phyloP scores from a whole-genome alignment of 2,113 vertebrate genomes.

The Tragelaphus buxtoni region DNA sequence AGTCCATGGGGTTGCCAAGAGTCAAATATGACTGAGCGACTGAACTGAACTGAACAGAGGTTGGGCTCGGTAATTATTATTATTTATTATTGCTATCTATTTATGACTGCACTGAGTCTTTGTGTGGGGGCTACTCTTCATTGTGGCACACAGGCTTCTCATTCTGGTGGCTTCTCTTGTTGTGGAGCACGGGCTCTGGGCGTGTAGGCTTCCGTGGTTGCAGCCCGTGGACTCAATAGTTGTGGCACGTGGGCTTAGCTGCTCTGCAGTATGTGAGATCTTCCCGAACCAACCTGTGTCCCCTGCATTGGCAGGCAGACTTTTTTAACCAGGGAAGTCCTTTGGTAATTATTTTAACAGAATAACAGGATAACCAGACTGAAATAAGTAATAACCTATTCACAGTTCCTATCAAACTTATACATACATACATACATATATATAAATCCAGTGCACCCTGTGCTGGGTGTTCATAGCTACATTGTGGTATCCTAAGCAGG shows the following conservation, averaged over 20 bases:
- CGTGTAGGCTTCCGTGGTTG: neutral
- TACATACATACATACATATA: neutral
- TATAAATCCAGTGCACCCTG: conserved; percentile 59
- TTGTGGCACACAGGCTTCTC: neutral
- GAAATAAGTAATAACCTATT: neutral
- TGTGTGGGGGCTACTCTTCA: neutral
- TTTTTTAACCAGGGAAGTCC: neutral
- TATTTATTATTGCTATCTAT: neutral
- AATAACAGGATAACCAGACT: neutral
- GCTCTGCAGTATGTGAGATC: neutral
- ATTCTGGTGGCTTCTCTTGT: neutral
- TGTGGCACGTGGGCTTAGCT: neutral
- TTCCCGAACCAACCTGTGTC: neutral
- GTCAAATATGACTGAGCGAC: neutral
- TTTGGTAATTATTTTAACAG: conserved; percentile 21
- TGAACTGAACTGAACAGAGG: neutral
- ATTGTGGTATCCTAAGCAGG: conserved; percentile 77
- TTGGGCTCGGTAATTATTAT: neutral
- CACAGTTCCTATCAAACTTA: neutral
- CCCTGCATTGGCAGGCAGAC: neutral
- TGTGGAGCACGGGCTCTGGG: neutral
- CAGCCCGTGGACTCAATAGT: neutral
- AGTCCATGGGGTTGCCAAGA: neutral
- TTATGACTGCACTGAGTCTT: neutral
- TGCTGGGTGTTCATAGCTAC: conserved; percentile 79